Evolutionary conservation across 2,888 invertebrate genomes (phyloP).

Genomic region (Eugnorisma glareosa): DNA sequence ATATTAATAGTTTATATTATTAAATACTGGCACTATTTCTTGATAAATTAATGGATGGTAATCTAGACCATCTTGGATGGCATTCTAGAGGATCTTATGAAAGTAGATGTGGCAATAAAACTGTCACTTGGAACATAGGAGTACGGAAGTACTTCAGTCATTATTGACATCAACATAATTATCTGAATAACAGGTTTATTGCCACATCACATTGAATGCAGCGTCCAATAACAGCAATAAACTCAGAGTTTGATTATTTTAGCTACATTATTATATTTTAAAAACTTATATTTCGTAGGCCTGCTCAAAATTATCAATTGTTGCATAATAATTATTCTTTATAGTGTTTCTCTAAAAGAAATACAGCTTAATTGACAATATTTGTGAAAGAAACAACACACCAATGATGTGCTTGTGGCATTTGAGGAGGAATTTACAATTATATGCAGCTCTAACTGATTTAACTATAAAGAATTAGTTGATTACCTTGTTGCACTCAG

Average conservation of each 20-base stretch:
- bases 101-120: too few species aligned
- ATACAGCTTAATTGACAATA: neutral
- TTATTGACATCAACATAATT: neutral
- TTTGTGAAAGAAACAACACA: neutral
- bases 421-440: neutral
- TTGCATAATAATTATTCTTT: neutral
- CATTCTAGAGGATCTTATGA: too few species aligned
- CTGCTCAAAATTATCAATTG: neutral
- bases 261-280: neutral
- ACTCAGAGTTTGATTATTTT: neutral
- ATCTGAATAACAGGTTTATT: neutral
- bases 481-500: conserved; percentile 82
- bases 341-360: neutral
- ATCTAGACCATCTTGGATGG: too few species aligned
- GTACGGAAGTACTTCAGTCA: neutral
- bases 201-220: neutral
- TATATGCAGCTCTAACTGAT: neutral
- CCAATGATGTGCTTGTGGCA: neutral
- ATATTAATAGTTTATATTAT: neutral
- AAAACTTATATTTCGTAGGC: neutral
- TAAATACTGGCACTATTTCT: neutral
- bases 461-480: neutral
- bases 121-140: neutral
- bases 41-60: neutral
- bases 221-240: neutral